A percentile compares a stretch with the other conserved stretches of the same genome.
Conservation (phyloP, 1,140 invertebrate species). For the Armadillidium nasatum region DNA sequence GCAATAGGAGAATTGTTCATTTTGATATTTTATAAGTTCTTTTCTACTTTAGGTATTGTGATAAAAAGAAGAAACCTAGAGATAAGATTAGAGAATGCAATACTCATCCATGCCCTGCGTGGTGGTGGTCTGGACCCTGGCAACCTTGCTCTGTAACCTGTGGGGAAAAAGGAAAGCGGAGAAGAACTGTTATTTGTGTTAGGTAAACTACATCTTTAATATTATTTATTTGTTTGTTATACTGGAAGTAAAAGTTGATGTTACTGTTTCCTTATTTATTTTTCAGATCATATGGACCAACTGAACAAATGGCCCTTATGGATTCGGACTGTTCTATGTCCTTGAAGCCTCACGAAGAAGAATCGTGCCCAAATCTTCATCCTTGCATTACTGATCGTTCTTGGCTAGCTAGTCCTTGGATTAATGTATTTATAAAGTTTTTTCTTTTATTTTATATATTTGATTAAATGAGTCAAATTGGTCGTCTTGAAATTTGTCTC, state of each 20-base stretch:
- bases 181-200: conserved; percentile 69
- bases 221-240: too few species aligned
- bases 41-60: conserved; percentile 54
- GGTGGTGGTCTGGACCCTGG: conserved; percentile 65
- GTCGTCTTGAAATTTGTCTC: not conserved
- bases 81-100: conserved; percentile 62
- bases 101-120: conserved; percentile 64
- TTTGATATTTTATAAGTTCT: too few species aligned
- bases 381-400: conserved; percentile 52
- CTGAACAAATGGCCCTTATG: conserved; percentile 62
- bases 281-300: conserved; percentile 54
- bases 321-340: conserved; percentile 61
- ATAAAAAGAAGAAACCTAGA: conserved; percentile 57
- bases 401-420: conserved; percentile 50
- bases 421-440: too few species aligned
- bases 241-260: too few species aligned
- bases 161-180: conserved; percentile 56
- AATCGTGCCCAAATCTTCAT: conserved; percentile 60
- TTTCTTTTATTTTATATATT: too few species aligned
- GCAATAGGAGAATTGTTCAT: too few species aligned
- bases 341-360: conserved; percentile 59
- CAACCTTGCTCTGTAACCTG: conserved; percentile 73
- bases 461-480: too few species aligned
- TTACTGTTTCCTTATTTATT: too few species aligned
- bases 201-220: too few species aligned